phyloP scores from a whole-genome alignment of 1,140 invertebrate species.

The Diploscapter pachys region DNA sequence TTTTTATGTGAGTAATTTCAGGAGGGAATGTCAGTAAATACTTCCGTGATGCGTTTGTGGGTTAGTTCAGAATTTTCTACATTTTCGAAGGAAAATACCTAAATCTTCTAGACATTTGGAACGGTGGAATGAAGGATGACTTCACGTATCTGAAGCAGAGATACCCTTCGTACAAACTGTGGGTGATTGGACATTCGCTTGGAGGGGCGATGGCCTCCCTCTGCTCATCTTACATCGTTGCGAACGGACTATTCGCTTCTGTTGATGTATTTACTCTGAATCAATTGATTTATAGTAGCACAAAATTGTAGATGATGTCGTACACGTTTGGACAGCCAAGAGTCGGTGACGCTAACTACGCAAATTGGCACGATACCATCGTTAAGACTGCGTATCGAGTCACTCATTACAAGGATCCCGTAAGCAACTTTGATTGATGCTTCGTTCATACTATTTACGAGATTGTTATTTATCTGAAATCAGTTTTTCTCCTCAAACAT shows the following conservation, averaged over 20 bases:
- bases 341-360: conserved; percentile 23
- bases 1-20: conserved; percentile 14
- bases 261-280: not conserved
- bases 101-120: conserved; percentile 34
- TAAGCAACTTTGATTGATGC: too few relatives aligned
- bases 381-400: too few relatives aligned
- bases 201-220: conserved; percentile 35
- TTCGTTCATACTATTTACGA: too few relatives aligned
- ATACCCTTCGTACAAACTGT: conserved; percentile 34
- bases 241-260: not conserved
- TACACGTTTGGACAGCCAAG: conserved; percentile 30
- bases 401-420: too few relatives aligned
- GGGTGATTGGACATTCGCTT: conserved; percentile 35
- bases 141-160: conserved; percentile 23
- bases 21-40: conserved; percentile 27
- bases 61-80: conserved; percentile 7
- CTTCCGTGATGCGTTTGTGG: conserved; percentile 28
- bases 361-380: conserved; percentile 11
- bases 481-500: too few relatives aligned
- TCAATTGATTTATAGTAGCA: not conserved
- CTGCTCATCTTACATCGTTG: conserved; percentile 22
- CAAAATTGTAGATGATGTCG: conserved; percentile 3
- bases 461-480: too few relatives aligned
- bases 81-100: conserved; percentile 13
- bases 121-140: conserved; percentile 37